Evolutionary conservation across 2,797 vertebrate genomes (phyloP).

Genomic region (Morelia viridis): DNA sequence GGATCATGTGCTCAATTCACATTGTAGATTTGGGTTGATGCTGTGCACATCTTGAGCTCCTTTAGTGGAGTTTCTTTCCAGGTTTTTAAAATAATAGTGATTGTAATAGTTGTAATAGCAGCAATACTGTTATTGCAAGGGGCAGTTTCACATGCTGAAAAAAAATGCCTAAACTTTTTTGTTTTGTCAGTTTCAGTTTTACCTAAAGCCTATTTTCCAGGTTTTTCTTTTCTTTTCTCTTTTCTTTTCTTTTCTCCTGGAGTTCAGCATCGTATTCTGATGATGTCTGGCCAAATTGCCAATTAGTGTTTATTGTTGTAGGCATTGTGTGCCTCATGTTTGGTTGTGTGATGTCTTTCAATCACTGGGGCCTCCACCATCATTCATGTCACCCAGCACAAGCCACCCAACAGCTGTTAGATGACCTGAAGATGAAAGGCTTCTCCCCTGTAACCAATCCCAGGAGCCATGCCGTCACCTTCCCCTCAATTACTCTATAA

Average conservation of each 20-base stretch:
- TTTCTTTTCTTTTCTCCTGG: not conserved
- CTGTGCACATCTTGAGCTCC: not conserved
- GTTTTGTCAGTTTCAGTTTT: not conserved
- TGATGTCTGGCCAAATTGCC: not conserved
- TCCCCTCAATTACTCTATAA: constrained; percentile 55
- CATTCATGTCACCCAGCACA: constrained; percentile 48
- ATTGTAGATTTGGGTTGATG: not conserved
- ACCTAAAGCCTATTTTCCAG: not conserved
- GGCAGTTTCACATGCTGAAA: too few species aligned
- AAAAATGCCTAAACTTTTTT: not conserved
- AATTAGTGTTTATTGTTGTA: constrained; percentile 45
- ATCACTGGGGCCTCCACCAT: constrained; percentile 39
- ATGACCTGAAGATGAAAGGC: constrained; percentile 55
- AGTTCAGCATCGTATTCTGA: not conserved
- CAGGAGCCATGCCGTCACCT: constrained; percentile 39
- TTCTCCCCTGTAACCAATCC: constrained; percentile 45
- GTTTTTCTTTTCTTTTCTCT: not conserved
- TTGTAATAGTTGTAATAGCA: not conserved
- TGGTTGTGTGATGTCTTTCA: constrained; percentile 12
- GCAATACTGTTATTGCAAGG: too few species aligned
- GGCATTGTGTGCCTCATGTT: fast-evolving
- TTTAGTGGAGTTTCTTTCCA: not conserved
- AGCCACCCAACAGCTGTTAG: constrained; percentile 55
- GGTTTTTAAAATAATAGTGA: not conserved
- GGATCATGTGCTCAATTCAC: not conserved